Evolutionary conservation across 2,113 vertebrate genomes (phyloP).

Genomic region (Pteruthius melanotis): DNA sequence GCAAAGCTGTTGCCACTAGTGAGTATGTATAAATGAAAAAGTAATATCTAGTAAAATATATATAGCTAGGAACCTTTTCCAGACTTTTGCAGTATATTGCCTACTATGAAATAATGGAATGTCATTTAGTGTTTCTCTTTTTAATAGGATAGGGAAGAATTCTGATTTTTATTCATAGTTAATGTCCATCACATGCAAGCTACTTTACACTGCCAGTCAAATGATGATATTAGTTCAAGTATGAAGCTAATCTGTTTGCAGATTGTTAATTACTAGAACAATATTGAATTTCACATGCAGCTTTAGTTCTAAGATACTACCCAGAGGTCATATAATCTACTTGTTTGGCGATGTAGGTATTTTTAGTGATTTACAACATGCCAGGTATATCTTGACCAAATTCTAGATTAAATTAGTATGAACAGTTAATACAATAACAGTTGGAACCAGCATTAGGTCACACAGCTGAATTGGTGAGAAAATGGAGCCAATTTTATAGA

Average conservation of each 20-base stretch:
- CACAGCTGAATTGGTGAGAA: not conserved
- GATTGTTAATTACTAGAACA: not conserved
- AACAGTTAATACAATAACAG: not conserved
- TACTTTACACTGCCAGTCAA: not conserved
- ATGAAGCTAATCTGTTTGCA: not conserved
- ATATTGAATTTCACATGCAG: not conserved
- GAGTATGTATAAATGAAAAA: not conserved
- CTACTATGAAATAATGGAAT: not conserved
- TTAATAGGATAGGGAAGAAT: not conserved
- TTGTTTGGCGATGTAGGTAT: not conserved
- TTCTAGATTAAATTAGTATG: not conserved
- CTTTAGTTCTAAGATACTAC: not conserved
- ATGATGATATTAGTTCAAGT: not conserved
- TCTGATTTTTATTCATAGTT: not conserved
- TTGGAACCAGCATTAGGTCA: not conserved
- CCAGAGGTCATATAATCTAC: not conserved
- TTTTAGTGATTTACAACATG: not conserved
- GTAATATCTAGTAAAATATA: not conserved
- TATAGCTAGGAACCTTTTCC: not conserved
- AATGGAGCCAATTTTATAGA: not conserved
- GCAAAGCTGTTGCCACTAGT: not conserved
- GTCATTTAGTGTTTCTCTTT: not conserved
- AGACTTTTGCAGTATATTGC: not conserved
- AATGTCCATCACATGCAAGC: not conserved
- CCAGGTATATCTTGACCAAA: not conserved